Evolutionary conservation across 2,113 vertebrate species (phyloP), one percentile per base, ranked within the genome.

Genomic region (Parus major): DNA sequence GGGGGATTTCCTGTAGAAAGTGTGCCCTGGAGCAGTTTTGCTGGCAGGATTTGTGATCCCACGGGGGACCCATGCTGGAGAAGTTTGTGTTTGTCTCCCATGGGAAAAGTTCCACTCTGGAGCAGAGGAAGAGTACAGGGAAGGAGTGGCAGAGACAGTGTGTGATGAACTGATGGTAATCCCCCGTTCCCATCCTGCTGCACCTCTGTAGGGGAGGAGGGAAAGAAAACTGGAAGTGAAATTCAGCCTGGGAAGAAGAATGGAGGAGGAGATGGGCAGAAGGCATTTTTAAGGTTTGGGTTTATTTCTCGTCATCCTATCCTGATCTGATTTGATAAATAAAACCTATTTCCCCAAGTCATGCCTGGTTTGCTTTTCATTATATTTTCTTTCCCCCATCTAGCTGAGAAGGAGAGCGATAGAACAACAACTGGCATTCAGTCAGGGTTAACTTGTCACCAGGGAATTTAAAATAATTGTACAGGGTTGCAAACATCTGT

Each of bases 101-200:
- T 3, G 8, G 33, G 49, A 39, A 56, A 28, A 18, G 8, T n/a
- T 8, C 33, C 28, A n/a, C 19, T 5, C 23, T 41, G 24, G 56
- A 55, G 24, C n/a, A 70, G 41, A 46, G 15, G 41, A 39, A 55
- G n/a, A 41, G 24, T 6, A 2, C 0, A 1, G 63, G n/a, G 12
- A 77, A 60, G 28, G n/a, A 24, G 11, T 12, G n/a, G 15, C 47
- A 79, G 41, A 61, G 47, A 39, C 39, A 39, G 9, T 3, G 2
- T 41, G 64, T 25, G 47, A 87, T 41, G n/a, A 61, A 41, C 24
- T 29, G 41, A 55, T n/a, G 10, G 25, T 53, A 61, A 29, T 7
- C 10, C 46, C 22, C 15, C 27, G 6, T 27, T 59, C 53, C 28
- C 33, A 60, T 28, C 15, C 47, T 60, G 22, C 72, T 46, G 39